A percentile compares a stretch with the other conserved stretches of the same genome.
These are phyloP conservation scores for Sclerurus mexicanus DNA, from an alignment of 2,113 vertebrate species.

Conservation along the genomic window DNA sequence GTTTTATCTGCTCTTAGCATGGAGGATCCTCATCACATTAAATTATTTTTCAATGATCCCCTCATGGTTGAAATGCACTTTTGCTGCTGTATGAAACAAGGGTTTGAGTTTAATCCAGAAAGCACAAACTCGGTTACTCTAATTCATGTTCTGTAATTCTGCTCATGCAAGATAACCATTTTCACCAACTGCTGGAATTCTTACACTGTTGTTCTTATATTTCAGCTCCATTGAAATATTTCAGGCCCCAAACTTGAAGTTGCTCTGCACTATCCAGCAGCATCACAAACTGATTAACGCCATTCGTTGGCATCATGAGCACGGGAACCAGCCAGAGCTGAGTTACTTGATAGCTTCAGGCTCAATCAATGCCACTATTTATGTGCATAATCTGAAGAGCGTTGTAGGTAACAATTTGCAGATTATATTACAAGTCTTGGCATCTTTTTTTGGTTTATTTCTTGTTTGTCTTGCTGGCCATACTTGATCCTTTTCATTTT, in stretches of 20 bases:
- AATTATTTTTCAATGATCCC: not conserved
- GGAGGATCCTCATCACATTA: not conserved
- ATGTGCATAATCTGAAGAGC: constrained; percentile 84
- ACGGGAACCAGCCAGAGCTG: constrained; percentile 75
- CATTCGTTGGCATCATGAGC: constrained; percentile 88
- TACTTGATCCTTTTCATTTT: not conserved
- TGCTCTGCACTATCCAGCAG: constrained; percentile 91
- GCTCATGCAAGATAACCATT: not conserved
- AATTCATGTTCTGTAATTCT: not conserved
- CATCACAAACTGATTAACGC: constrained; percentile 96
- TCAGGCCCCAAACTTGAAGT: constrained; percentile 78
- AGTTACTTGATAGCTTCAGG: constrained; percentile 88
- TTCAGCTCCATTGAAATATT: constrained; percentile 90
- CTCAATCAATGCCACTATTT: constrained; percentile 89
- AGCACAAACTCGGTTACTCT: not conserved
- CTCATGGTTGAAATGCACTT: not conserved
- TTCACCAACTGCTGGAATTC: not conserved
- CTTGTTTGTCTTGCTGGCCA: not conserved
- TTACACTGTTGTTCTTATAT: not conserved
- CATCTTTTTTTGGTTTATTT: not conserved
- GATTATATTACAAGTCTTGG: not conserved
- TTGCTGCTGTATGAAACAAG: not conserved
- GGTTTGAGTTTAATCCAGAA: not conserved
- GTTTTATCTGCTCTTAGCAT: not conserved
- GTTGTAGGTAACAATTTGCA: constrained; percentile 75